A percentile compares a stretch with the other conserved stretches of the same genome.
These are phyloP conservation scores for Hipparchia sbordonii DNA, from an alignment of 2,888 invertebrate species.

Conservation along the genomic window DNA sequence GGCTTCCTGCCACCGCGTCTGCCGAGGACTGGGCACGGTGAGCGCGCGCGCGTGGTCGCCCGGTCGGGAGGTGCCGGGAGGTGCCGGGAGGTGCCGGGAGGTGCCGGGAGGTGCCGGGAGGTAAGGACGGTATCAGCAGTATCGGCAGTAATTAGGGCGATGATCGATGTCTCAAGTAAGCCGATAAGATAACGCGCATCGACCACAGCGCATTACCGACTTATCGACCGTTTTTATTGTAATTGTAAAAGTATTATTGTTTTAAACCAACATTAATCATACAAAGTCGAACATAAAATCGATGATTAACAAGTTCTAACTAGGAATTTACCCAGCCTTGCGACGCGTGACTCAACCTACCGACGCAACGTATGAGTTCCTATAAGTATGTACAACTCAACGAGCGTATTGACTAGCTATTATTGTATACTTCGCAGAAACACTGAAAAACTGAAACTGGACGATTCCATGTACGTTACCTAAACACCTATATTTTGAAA, in stretches of 20 bases:
- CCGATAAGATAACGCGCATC: constrained; percentile 57
- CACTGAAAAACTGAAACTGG: too few relatives aligned
- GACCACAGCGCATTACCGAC: constrained; percentile 48
- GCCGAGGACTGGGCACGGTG: too few relatives aligned
- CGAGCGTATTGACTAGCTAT: background rate
- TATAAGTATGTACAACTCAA: background rate
- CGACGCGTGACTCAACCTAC: background rate
- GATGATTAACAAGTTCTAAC: background rate
- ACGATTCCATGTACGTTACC: too few relatives aligned
- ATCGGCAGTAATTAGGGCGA: constrained; percentile 65
- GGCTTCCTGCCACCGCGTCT: too few relatives aligned
- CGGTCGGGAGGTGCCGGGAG: too few relatives aligned
- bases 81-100: background rate
- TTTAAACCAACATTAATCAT: constrained; percentile 31
- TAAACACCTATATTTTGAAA: too few relatives aligned
- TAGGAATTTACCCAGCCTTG: background rate
- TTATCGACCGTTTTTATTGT: constrained; percentile 63
- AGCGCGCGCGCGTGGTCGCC: too few relatives aligned
- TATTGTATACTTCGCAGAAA: too few relatives aligned
- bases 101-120: background rate
- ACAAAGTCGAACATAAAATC: constrained; percentile 27
- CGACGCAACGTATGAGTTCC: too few relatives aligned
- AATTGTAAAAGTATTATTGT: constrained; percentile 39
- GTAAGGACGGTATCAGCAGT: constrained; percentile 13
- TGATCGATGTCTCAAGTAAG: constrained; percentile 78